Base-by-base conservation (phyloP, 1,140 invertebrate genomes). In the Amphibalanus amphitrite region DNA sequence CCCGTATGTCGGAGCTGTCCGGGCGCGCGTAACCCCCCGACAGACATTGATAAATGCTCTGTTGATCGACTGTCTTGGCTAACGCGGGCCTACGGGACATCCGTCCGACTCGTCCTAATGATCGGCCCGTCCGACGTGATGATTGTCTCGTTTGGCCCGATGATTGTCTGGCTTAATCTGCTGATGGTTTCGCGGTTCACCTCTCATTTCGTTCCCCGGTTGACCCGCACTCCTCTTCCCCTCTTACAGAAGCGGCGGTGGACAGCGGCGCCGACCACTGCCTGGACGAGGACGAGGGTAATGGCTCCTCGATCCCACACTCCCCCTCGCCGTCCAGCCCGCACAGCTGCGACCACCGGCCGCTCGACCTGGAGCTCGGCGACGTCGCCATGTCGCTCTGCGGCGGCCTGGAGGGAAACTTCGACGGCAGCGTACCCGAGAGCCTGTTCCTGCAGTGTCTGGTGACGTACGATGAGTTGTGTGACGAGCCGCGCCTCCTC, bases 271-370 rank as follows among this genome's bases (percentile, higher is more conserved):
- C 26, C n/a, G 65, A 26, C n/a, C 26, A 28, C 65, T n/a, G 65
- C 17, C 26, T 67, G n/a, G 65, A 67, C 65, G 28, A 26, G 3
- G 65, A 67, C 65, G 65, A 67, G 69, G 95, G 95, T 67, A 93
- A 93, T 78, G 95, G 95, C 10, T 89, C 92, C 17, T 97, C 93
- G 30, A 81, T 97, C 70, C 91, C 94, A 1, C 93, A 96, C 77
- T 96, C 92, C 69, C 94, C 95, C 10, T 26, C 65, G 3, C 65
- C 65, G 47, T 59, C 47, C 47, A 59, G 47, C 23, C 0, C 76
- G 47, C 47, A 59, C 47, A 28, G 65, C 65, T 28, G 23, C 8
- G 15, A 8, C 28, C 10, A 59, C 47, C 47, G 13, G 10, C 1
- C 10, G 13, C 6, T 59, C 10, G 47, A 59, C 13, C 47, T 13